Evolutionary conservation across 2,113 vertebrate genomes (phyloP).

Genomic region (Indicator indicator): DNA sequence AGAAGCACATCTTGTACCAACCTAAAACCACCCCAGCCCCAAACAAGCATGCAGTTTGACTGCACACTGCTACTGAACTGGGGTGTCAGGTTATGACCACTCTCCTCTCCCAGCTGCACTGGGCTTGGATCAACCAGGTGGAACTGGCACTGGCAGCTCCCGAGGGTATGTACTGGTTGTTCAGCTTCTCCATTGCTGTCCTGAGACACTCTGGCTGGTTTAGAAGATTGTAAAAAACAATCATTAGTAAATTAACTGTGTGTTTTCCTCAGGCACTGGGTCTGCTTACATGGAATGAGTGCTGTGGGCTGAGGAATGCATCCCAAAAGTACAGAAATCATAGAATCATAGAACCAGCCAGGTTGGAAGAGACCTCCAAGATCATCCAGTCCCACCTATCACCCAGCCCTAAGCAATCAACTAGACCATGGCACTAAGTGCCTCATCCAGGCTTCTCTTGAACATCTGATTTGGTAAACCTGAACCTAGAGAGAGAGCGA

Average conservation of each 20-base stretch:
- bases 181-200: background rate
- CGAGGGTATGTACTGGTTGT: background rate
- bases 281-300: background rate
- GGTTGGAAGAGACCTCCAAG: too few species aligned
- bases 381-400: too few species aligned
- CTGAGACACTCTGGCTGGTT: background rate
- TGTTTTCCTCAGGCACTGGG: background rate
- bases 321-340: background rate
- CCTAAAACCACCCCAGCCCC: background rate
- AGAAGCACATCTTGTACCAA: background rate
- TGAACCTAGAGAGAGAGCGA: background rate
- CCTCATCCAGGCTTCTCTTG: too few species aligned
- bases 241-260: conserved; percentile 47
- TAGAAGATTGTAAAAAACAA: conserved; percentile 33
- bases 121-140: background rate
- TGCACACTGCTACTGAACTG: background rate
- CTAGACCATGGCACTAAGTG: too few species aligned
- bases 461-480: background rate
- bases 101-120: background rate
- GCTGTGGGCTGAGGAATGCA: background rate
- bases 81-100: background rate
- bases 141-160: background rate
- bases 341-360: too few species aligned
- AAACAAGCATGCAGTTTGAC: background rate
- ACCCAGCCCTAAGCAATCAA: too few species aligned